A percentile compares a stretch with the other conserved stretches of the same genome.
Conservation (phyloP, 2,113 vertebrate species). For the Elachura formosa region DNA sequence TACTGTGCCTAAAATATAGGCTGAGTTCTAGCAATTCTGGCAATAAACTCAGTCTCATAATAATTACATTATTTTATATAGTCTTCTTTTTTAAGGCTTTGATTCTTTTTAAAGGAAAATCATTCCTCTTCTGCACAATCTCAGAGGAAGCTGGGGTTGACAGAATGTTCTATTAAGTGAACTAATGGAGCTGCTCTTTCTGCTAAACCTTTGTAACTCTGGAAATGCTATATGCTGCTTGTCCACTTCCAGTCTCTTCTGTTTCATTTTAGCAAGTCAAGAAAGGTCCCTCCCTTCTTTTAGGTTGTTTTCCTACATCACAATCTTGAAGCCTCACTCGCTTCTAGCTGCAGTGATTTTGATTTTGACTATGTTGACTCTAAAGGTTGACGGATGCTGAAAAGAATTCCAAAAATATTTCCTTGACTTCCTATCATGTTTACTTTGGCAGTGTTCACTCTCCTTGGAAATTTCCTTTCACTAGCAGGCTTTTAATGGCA, state of each 20-base stretch:
- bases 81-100: background rate
- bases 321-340: background rate
- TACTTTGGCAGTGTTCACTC: background rate
- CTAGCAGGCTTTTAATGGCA: background rate
- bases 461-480: background rate
- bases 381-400: background rate
- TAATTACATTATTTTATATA: background rate
- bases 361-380: too few species aligned
- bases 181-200: conserved; percentile 53
- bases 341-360: conserved; percentile 10
- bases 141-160: conserved; percentile 21
- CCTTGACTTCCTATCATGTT: background rate
- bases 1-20: background rate
- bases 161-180: conserved; percentile 60
- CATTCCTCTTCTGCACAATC: background rate
- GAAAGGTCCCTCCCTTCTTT: conserved; percentile 2
- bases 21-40: background rate
- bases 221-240: conserved; percentile 25
- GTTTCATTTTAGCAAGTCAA: conserved; percentile 35
- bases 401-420: conserved; percentile 21
- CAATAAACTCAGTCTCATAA: conserved; percentile 22
- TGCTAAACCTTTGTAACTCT: conserved; percentile 29
- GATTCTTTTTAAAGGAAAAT: conserved; percentile 17
- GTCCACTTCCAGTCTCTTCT: conserved; percentile 52
- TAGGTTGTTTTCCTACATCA: conserved; percentile 13